Evolutionary conservation across 2,113 vertebrate genomes (phyloP), one percentile per base, ranked within the genome.

Genomic region (Dunckerocampus dactyliophorus): DNA sequence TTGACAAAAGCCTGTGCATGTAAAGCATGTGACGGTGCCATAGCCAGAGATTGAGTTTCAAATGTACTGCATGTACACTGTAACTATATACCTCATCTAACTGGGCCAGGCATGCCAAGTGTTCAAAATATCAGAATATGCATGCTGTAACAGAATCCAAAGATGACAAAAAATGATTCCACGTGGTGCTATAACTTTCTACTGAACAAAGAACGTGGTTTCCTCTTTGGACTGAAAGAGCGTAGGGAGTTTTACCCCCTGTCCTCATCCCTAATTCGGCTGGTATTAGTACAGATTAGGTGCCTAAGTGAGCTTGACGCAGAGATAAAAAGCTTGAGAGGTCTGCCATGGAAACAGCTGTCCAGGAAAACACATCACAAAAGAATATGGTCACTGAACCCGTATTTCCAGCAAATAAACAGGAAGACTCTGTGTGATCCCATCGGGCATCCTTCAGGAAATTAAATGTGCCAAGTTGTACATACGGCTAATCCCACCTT

Each of bases 321-420:
- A 31, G 48, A 71, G 75, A 82, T 81, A 82, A 83, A 86, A 88
- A 80, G 74, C 75, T 77, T 69, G 74, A 71, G 79, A 85, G 75
- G 71, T 80, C 69, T 68, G 28, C 55, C 62, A 47, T 81, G 75
- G 65, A 80, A 84, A 84, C 79, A 77, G 82, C 76, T 82, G 81
- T 83, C 82, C 69, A 81, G 74, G 77, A 82, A 82, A 76, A 54
- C 59, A 64, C 28, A 45, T 47, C 69, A 67, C 51, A 20, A 21
- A 62, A 53, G 55, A 13, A 58, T 28, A 47, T 7, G 4, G 16
- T 53, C 15, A 43, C 28, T 34, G 21, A 16, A 12, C 5, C 47
- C 15, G 42, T 39, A 46, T 11, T 10, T 55, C 9, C 13, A 19
- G 46, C 12, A 3, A 22, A n/a, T 3, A 12, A 54, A 50, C 31